Evolutionary conservation across 2,888 invertebrate genomes (phyloP).

Genomic region (Trachelus stipa): DNA sequence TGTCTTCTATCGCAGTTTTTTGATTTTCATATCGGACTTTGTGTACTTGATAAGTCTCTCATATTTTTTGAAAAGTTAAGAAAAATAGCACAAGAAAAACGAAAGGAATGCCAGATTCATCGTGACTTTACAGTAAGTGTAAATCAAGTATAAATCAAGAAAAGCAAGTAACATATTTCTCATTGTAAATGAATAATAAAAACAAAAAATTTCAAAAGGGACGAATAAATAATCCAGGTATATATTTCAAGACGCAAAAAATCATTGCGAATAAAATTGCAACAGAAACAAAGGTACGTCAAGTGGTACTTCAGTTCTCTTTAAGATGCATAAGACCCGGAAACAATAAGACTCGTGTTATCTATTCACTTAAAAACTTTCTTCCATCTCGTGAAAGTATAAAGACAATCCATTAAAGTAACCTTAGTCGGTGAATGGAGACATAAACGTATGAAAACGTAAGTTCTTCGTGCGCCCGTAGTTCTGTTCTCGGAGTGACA

Average conservation of each 20-base stretch:
- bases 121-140: not conserved
- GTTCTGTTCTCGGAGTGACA: not conserved
- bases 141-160: not conserved
- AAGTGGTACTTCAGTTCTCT: not conserved
- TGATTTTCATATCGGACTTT: too few species aligned
- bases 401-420: constrained; percentile 6
- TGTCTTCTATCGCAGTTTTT: not conserved
- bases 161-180: not conserved
- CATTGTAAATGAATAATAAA: too few species aligned
- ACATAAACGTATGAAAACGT: not conserved
- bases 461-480: not conserved
- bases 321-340: not conserved
- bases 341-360: not conserved
- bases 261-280: not conserved
- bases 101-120: not conserved
- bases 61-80: too few species aligned
- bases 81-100: not conserved
- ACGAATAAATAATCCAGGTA: not conserved
- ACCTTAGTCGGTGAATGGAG: not conserved
- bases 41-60: too few species aligned
- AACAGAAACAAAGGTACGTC: not conserved
- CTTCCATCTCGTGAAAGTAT: not conserved
- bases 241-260: not conserved
- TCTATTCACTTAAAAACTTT: not conserved
- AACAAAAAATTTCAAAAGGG: not conserved